phyloP scores from a whole-genome alignment of 2,113 vertebrate genomes.

The Cephalopholis sonnerati region DNA sequence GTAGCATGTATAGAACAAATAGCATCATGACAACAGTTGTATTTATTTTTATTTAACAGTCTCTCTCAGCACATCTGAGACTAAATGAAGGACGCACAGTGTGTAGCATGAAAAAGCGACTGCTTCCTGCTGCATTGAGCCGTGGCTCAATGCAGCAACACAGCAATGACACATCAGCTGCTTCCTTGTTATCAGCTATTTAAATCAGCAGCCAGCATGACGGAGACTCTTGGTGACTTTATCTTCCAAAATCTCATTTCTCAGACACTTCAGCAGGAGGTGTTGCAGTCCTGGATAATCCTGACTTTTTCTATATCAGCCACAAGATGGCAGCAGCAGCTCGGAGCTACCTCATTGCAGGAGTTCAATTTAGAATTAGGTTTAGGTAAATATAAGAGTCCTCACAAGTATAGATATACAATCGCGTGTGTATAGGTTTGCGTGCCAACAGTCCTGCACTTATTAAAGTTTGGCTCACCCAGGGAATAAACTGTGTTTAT shows the following conservation, averaged over 20 bases:
- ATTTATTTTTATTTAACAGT: too few species aligned
- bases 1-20: neutral
- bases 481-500: constrained; percentile 23
- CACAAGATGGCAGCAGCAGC: constrained; percentile 31
- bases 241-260: too few species aligned
- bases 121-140: too few species aligned
- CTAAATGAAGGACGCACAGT: neutral
- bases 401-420: neutral
- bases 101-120: neutral
- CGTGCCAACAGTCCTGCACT: neutral
- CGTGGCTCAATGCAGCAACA: too few species aligned
- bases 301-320: neutral
- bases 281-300: neutral
- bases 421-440: neutral
- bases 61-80: too few species aligned
- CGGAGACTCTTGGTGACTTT: too few species aligned
- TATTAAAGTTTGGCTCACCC: neutral
- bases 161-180: too few species aligned
- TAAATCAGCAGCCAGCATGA: too few species aligned
- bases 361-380: neutral
- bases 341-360: neutral
- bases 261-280: neutral
- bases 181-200: neutral
- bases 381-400: neutral
- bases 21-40: too few species aligned